Evolutionary conservation across 2,113 vertebrate genomes (phyloP).

Genomic region (Vireo altiloquus): DNA sequence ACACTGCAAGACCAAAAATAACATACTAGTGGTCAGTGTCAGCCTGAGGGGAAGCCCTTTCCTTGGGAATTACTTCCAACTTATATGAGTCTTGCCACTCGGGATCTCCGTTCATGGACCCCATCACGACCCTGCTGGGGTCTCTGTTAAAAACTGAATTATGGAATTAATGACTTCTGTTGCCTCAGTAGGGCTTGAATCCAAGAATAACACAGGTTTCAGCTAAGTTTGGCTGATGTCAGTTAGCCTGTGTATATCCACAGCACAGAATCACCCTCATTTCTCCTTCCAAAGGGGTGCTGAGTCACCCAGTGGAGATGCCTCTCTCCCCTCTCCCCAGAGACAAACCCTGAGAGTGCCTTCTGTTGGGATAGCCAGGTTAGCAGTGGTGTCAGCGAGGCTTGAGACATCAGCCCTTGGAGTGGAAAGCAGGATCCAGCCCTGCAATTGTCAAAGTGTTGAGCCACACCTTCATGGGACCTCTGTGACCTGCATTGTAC

Average conservation of each 20-base stretch:
- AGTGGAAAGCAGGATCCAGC: not conserved
- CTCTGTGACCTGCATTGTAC: not conserved
- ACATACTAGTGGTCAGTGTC: not conserved
- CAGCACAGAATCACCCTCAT: not conserved
- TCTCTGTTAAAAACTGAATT: not conserved
- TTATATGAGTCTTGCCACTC: not conserved
- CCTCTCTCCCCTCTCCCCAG: not conserved
- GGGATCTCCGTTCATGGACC: fast-evolving
- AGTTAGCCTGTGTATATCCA: fast-evolving
- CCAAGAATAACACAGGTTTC: not conserved
- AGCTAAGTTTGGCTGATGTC: not conserved
- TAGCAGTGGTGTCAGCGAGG: fast-evolving
- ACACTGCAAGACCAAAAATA: not conserved
- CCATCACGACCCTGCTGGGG: not conserved
- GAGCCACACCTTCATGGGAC: fast-evolving
- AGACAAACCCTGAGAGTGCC: fast-evolving
- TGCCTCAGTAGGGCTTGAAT: not conserved
- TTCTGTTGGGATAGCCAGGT: fast-evolving
- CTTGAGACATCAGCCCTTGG: not conserved
- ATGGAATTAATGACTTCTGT: not conserved
- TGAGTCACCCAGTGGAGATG: not conserved
- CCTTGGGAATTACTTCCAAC: not conserved
- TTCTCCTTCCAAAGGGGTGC: not conserved
- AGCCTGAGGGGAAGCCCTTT: not conserved
- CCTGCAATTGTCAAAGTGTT: fast-evolving